A percentile compares a stretch with the other conserved stretches of the same genome.
Conservation (phyloP, 2,113 vertebrate genomes). For the Channa maculata region DNA sequence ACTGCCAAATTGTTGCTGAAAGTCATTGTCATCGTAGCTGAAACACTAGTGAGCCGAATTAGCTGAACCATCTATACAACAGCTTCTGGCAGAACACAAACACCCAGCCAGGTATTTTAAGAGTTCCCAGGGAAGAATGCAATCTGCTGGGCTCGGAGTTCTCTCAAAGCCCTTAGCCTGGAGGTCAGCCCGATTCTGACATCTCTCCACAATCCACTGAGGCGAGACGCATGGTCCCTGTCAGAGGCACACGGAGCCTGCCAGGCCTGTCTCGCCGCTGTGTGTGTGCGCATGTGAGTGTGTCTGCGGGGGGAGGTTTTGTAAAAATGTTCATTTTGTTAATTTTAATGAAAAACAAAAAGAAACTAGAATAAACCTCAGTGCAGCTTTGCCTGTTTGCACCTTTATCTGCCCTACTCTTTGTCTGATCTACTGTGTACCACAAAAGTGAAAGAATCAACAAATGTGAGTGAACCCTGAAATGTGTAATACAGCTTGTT, state of each 20-base stretch:
- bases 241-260: constrained; percentile 51
- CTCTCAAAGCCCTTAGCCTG: constrained; percentile 55
- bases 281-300: constrained; percentile 18
- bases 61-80: neutral
- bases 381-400: neutral
- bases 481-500: neutral
- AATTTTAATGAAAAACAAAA: neutral
- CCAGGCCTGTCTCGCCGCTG: constrained; percentile 39
- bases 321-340: too few relatives aligned
- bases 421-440: neutral
- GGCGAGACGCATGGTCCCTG: constrained; percentile 67
- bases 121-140: constrained; percentile 35
- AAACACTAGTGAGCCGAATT: neutral
- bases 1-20: neutral
- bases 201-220: constrained; percentile 73
- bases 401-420: neutral
- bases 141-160: constrained; percentile 40
- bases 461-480: constrained; percentile 12
- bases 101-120: neutral
- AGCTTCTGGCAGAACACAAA: neutral
- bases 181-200: constrained; percentile 71
- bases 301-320: neutral
- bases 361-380: neutral
- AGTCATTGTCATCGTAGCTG: neutral
- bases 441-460: constrained; percentile 8